Percentiles rank a stretch among this genome's conserved stretches.
phyloP scores from a whole-genome alignment of 2,113 vertebrate genomes.

The Oryzias javanicus region DNA sequence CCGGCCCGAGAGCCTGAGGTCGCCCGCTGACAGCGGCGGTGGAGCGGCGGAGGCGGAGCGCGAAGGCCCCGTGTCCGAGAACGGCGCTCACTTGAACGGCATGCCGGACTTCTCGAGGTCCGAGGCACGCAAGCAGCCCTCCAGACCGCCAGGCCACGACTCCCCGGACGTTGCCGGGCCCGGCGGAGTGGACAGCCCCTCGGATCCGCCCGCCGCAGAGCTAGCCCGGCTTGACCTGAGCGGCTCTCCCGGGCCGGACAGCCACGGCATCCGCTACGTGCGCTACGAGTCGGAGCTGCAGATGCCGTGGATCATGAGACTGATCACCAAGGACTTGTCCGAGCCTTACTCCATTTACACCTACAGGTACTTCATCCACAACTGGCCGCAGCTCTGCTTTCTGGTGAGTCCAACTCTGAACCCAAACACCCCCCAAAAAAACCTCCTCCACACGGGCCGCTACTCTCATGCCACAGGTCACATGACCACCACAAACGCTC shows the following conservation, averaged over 20 bases:
- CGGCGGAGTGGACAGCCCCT: slow-evolving; percentile 66
- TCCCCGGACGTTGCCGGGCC: slow-evolving; percentile 59
- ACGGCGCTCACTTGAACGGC: slow-evolving; percentile 72
- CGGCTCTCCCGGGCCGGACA: slow-evolving; percentile 61
- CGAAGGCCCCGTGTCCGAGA: slow-evolving; percentile 64
- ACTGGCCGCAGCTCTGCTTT: slow-evolving; percentile 99
- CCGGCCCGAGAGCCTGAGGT: slow-evolving; percentile 66
- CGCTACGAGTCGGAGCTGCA: slow-evolving; percentile 98
- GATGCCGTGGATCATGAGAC: slow-evolving; percentile 99
- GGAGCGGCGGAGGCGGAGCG: slow-evolving; percentile 28
- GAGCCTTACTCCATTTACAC: slow-evolving; percentile 99
- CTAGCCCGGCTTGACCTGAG: slow-evolving; percentile 74
- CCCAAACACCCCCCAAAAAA: background rate
- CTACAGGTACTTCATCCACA: slow-evolving; percentile 99
- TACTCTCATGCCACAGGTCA: background rate
- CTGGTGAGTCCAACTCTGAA: slow-evolving; percentile 86
- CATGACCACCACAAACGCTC: too few species aligned
- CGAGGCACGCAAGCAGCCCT: slow-evolving; percentile 75
- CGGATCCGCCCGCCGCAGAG: slow-evolving; percentile 64
- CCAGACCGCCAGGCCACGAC: slow-evolving; percentile 42
- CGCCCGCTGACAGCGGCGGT: slow-evolving; percentile 63
- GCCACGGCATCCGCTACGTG: slow-evolving; percentile 89
- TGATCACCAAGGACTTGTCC: slow-evolving; percentile 99
- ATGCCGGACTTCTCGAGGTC: slow-evolving; percentile 60
- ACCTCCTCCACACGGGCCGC: background rate